A percentile compares a stretch with the other conserved stretches of the same genome.
Evolutionary conservation across 2,888 invertebrate genomes (phyloP).

Genomic region (Lasioglossum morio): DNA sequence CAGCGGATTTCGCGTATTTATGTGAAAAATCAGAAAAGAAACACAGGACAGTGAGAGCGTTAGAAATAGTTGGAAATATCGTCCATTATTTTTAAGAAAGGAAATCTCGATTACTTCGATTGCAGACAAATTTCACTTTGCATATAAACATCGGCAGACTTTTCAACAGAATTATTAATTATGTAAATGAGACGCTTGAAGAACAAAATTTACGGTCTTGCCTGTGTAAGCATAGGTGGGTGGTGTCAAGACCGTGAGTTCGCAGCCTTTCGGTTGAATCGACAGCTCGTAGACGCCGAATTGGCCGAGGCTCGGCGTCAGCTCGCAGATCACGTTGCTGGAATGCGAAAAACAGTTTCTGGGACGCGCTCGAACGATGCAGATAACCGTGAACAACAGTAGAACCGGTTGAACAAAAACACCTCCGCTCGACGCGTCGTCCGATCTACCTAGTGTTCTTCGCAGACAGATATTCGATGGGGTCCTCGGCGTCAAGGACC

Average conservation of each 20-base stretch:
- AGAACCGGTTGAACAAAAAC: not conserved
- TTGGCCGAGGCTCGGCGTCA: conserved; percentile 87
- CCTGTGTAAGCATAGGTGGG: conserved; percentile 91
- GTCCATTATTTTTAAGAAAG: too few relatives aligned
- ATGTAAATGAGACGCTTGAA: not conserved
- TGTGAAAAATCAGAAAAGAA: too few relatives aligned
- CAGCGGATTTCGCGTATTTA: too few relatives aligned
- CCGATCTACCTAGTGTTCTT: conserved; percentile 76
- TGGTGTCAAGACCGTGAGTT: conserved; percentile 86
- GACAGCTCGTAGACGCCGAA: conserved; percentile 90
- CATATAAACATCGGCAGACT: not conserved
- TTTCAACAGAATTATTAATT: not conserved
- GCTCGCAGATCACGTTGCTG: conserved; percentile 87
- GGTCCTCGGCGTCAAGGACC: conserved; percentile 85
- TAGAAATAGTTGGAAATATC: not conserved
- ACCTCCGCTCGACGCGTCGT: not conserved
- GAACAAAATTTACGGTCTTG: conserved; percentile 84
- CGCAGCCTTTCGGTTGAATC: conserved; percentile 86
- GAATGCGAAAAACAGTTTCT: conserved; percentile 15
- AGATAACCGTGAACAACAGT: not conserved
- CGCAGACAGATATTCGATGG: conserved; percentile 85
- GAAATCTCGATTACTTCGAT: not conserved
- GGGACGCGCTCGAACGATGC: not conserved
- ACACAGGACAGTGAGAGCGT: too few relatives aligned
- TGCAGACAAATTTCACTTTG: not conserved